Percentiles rank a stretch among this genome's conserved stretches.
These are phyloP conservation scores for Colletes latitarsis DNA, from an alignment of 1,140 invertebrate genomes.

Conservation along the genomic window DNA sequence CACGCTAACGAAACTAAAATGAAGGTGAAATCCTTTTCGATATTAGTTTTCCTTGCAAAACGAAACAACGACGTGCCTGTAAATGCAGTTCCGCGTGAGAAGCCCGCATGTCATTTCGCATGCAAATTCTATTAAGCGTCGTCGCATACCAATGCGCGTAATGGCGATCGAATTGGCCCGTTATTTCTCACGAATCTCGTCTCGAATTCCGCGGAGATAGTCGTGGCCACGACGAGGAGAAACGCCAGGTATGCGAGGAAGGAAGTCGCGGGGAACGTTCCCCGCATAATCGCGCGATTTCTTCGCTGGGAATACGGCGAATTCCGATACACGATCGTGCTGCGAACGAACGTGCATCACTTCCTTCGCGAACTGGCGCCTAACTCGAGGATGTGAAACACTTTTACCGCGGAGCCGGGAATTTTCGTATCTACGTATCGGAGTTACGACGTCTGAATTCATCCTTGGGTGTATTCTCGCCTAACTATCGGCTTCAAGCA, in stretches of 20 bases:
- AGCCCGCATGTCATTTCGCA: constrained; percentile 18
- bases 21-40: neutral
- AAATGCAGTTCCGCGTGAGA: constrained; percentile 14
- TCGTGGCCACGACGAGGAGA: constrained; percentile 45
- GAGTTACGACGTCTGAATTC: no score
- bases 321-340: constrained; percentile 60
- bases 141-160: constrained; percentile 19
- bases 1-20: neutral
- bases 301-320: constrained; percentile 56
- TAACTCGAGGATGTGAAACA: constrained; percentile 31
- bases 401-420: neutral
- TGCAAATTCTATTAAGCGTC: constrained; percentile 40
- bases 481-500: no score
- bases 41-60: neutral
- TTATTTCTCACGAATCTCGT: constrained; percentile 42
- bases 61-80: neutral
- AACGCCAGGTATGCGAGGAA: constrained; percentile 57
- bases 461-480: neutral
- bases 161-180: constrained; percentile 45
- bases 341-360: constrained; percentile 32
- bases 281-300: constrained; percentile 55
- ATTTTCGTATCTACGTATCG: neutral
- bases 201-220: constrained; percentile 43
- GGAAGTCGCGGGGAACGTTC: constrained; percentile 57
- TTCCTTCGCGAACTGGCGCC: constrained; percentile 6